These are phyloP conservation scores for Zaprionus kolodkinae DNA, from an alignment of 1,140 invertebrate genomes.

Conservation along the genomic window DNA sequence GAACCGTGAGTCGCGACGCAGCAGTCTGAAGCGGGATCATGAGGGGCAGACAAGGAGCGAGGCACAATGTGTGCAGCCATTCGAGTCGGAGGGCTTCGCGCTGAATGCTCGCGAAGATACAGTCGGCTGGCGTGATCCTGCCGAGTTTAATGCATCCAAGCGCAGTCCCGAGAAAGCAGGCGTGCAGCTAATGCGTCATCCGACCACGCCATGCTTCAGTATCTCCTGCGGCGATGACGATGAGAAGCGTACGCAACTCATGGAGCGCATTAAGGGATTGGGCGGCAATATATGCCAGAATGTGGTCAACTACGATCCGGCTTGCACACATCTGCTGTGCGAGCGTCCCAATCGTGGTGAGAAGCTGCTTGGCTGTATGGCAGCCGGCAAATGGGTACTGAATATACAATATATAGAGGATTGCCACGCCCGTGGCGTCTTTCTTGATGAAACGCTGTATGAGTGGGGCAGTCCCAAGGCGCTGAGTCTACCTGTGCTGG, in stretches of 20 bases:
- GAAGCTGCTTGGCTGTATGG: constrained; percentile 93
- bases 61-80: constrained; percentile 71
- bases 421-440: constrained; percentile 87
- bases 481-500: constrained; percentile 84
- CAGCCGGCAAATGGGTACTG: constrained; percentile 94
- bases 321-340: constrained; percentile 92
- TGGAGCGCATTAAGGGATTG: constrained; percentile 85
- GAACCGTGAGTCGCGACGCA: constrained; percentile 65
- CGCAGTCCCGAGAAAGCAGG: constrained; percentile 33
- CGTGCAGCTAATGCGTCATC: constrained; percentile 53
- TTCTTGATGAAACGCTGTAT: constrained; percentile 91
- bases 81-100: constrained; percentile 73
- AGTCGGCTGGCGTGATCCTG: constrained; percentile 79
- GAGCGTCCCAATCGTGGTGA: constrained; percentile 91
- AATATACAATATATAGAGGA: constrained; percentile 91
- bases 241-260: constrained; percentile 54
- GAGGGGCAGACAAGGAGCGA: constrained; percentile 53
- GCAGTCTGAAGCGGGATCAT: constrained; percentile 68
- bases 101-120: constrained; percentile 63
- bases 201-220: constrained; percentile 69
- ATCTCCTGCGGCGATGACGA: constrained; percentile 77
- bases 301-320: constrained; percentile 87
- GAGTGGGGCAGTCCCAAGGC: constrained; percentile 91
- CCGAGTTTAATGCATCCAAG: constrained; percentile 63
- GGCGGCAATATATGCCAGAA: constrained; percentile 86